phyloP scores from a whole-genome alignment of 2,113 vertebrate species.

The Pelusios castaneus region DNA sequence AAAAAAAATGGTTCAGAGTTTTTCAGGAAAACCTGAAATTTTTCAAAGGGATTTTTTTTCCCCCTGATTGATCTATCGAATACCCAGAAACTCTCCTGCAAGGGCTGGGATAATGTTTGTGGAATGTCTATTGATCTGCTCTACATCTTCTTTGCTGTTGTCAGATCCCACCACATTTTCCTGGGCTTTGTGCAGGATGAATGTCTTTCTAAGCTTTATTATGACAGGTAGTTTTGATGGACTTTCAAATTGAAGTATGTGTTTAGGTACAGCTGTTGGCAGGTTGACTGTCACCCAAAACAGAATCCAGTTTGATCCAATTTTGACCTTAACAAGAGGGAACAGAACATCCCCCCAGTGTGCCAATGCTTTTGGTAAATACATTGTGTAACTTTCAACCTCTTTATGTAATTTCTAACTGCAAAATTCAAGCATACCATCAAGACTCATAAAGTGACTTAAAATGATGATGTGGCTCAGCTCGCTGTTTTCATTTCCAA shows the following conservation, averaged over 20 bases:
- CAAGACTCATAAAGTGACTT: conserved; percentile 49
- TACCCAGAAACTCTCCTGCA: neutral
- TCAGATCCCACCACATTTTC: neutral
- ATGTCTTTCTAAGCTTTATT: neutral
- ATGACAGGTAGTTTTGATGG: neutral
- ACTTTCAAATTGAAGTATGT: neutral
- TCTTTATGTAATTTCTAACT: conserved; percentile 15
- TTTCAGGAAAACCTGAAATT: neutral
- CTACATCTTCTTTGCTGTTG: neutral
- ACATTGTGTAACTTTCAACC: conserved; percentile 32
- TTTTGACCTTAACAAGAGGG: conserved; percentile 7
- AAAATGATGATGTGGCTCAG: conserved; percentile 21
- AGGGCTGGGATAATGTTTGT: neutral
- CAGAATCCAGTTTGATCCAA: neutral
- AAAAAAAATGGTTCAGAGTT: neutral
- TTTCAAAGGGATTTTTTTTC: neutral
- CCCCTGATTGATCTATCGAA: neutral
- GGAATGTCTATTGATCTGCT: neutral
- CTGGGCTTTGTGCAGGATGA: neutral
- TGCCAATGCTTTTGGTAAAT: neutral
- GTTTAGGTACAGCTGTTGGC: neutral
- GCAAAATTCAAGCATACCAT: conserved; percentile 9
- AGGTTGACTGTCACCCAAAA: neutral
- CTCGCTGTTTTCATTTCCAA: conserved; percentile 56
- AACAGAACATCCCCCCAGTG: neutral